A percentile compares a stretch with the other conserved stretches of the same genome.
phyloP scores from a whole-genome alignment of 1,140 invertebrate genomes.

The Diuraphis noxia region DNA sequence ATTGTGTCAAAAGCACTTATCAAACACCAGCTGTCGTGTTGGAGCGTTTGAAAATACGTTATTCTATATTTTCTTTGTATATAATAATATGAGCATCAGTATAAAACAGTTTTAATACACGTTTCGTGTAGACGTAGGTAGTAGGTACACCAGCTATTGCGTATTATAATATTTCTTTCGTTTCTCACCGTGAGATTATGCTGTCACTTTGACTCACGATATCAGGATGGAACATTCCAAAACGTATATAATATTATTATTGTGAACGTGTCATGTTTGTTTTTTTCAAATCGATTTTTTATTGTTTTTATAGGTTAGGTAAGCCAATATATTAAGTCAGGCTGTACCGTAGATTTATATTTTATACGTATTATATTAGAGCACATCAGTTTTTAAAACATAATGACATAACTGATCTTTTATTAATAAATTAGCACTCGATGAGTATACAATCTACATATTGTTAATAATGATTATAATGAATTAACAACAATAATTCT shows the following conservation, averaged over 20 bases:
- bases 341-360: not conserved
- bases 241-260: not conserved
- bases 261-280: not conserved
- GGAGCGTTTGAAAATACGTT: not conserved
- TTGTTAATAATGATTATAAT: not conserved
- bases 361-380: not conserved
- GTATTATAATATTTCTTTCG: not conserved
- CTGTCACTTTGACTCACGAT: slow-evolving; percentile 1
- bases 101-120: not conserved
- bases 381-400: not conserved
- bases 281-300: not conserved
- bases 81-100: too few species aligned
- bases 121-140: not conserved
- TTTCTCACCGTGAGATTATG: not conserved
- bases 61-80: not conserved
- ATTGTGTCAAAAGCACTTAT: slow-evolving; percentile 2
- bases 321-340: too few species aligned
- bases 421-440: not conserved
- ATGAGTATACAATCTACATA: too few species aligned
- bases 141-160: not conserved
- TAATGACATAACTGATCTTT: not conserved
- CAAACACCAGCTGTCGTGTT: not conserved
- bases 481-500: not conserved
- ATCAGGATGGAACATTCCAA: not conserved
- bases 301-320: not conserved